Percentiles rank a stretch among this genome's conserved stretches.
These are phyloP conservation scores for Cabera pusaria DNA, from an alignment of 2,888 invertebrate genomes.

Conservation along the genomic window DNA sequence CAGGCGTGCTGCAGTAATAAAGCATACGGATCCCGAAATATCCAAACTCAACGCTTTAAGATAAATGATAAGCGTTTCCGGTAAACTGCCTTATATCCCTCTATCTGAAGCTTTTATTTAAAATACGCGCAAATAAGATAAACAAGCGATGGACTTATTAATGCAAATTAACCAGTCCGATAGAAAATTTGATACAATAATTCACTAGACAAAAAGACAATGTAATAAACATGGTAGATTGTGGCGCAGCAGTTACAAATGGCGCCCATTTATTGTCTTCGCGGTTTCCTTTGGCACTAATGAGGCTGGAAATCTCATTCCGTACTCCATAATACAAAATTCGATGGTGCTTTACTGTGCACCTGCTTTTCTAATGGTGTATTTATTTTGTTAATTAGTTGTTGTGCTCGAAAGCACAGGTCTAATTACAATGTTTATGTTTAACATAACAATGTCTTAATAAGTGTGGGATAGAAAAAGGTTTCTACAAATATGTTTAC, in stretches of 20 bases:
- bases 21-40: slow-evolving; percentile 17
- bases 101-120: slow-evolving; percentile 43
- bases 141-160: slow-evolving; percentile 33
- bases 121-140: slow-evolving; percentile 38
- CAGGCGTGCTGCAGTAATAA: slow-evolving; percentile 5
- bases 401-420: too few relatives aligned
- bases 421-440: too few relatives aligned
- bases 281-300: slow-evolving; percentile 49
- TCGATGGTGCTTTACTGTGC: slow-evolving; percentile 31
- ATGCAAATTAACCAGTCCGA: slow-evolving; percentile 29
- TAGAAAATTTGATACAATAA: slow-evolving; percentile 40
- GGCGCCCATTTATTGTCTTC: slow-evolving; percentile 49
- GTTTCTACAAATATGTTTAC: too few relatives aligned
- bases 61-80: slow-evolving; percentile 43
- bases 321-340: slow-evolving; percentile 41
- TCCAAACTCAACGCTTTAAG: slow-evolving; percentile 32
- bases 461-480: too few relatives aligned
- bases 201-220: slow-evolving; percentile 37
- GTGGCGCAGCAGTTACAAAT: slow-evolving; percentile 51
- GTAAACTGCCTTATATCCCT: slow-evolving; percentile 33
- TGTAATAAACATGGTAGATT: slow-evolving; percentile 46
- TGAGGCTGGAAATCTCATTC: slow-evolving; percentile 47
- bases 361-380: too few relatives aligned
- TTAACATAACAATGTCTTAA: too few relatives aligned
- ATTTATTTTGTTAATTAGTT: not conserved